These are phyloP conservation scores for Drosophila arizonae DNA, from an alignment of 1,140 invertebrate genomes.

Conservation along the genomic window DNA sequence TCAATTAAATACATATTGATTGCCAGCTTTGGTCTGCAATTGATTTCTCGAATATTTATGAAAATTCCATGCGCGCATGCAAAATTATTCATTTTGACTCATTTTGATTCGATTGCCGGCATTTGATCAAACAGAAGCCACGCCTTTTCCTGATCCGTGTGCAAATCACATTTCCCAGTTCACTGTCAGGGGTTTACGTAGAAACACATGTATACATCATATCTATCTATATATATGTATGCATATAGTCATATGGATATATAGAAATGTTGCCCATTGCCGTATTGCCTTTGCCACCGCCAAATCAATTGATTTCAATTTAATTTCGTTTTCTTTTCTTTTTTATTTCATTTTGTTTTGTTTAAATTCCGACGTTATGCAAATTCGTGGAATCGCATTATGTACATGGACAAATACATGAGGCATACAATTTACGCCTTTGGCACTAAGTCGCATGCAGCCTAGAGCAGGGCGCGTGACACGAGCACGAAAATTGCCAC, in stretches of 20 bases:
- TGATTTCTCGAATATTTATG: not conserved
- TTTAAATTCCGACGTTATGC: slow-evolving; percentile 42
- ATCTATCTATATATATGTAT: not conserved
- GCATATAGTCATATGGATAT: not conserved
- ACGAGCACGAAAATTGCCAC: not conserved
- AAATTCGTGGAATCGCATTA: slow-evolving; percentile 60
- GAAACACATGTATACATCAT: not conserved
- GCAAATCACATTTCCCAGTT: slow-evolving; percentile 28
- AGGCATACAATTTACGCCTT: slow-evolving; percentile 5
- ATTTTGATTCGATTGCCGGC: slow-evolving; percentile 25
- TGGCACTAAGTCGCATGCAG: not conserved
- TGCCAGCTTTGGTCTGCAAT: slow-evolving; percentile 8
- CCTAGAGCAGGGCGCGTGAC: slow-evolving; percentile 1
- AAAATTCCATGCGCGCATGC: not conserved
- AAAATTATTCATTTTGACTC: slow-evolving; percentile 5
- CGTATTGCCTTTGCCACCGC: slow-evolving; percentile 15
- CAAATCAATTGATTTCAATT: slow-evolving; percentile 72
- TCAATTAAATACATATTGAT: slow-evolving; percentile 56
- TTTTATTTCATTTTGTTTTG: slow-evolving; percentile 25
- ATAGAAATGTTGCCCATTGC: not conserved
- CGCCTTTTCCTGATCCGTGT: slow-evolving; percentile 22
- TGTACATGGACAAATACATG: slow-evolving; percentile 8
- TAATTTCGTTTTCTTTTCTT: slow-evolving; percentile 43
- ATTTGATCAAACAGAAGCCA: slow-evolving; percentile 47
- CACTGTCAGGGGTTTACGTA: not conserved